Percentiles rank a stretch among this genome's conserved stretches.
phyloP scores from a whole-genome alignment of 1,140 invertebrate genomes.

The Nomia melanderi region DNA sequence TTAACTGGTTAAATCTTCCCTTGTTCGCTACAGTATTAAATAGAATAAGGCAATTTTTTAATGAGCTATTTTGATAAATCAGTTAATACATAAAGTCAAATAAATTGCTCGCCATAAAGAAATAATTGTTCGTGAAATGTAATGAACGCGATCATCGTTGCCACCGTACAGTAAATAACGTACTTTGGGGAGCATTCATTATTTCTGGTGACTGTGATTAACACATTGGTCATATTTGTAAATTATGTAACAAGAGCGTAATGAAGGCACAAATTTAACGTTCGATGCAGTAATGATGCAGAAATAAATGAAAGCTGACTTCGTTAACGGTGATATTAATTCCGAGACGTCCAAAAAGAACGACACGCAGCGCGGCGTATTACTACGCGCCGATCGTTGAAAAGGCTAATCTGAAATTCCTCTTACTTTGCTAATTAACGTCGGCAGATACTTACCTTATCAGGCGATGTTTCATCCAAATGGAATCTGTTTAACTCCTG shows the following conservation, averaged over 20 bases:
- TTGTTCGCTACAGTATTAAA: too few species aligned
- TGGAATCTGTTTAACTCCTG: slow-evolving; percentile 24
- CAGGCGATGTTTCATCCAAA: slow-evolving; percentile 6
- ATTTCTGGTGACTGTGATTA: too few species aligned
- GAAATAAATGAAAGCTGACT: not conserved
- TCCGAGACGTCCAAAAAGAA: not conserved
- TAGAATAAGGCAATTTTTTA: too few species aligned
- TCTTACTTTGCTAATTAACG: slow-evolving; percentile 29
- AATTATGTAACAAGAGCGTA: not conserved
- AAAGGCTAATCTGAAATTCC: slow-evolving; percentile 17
- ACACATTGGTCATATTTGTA: too few species aligned
- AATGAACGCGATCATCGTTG: too few species aligned
- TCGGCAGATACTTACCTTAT: not conserved
- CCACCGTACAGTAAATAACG: too few species aligned
- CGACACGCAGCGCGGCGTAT: not conserved
- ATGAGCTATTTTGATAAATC: too few species aligned
- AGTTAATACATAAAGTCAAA: too few species aligned
- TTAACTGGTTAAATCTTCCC: too few species aligned
- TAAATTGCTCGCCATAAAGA: too few species aligned
- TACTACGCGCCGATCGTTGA: not conserved
- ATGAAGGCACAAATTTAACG: not conserved
- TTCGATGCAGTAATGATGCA: not conserved
- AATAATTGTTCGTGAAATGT: too few species aligned
- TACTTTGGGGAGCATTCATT: too few species aligned
- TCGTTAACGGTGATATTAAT: not conserved